These are phyloP conservation scores for Platysteira castanea DNA, from an alignment of 2,113 vertebrate genomes.

Conservation along the genomic window DNA sequence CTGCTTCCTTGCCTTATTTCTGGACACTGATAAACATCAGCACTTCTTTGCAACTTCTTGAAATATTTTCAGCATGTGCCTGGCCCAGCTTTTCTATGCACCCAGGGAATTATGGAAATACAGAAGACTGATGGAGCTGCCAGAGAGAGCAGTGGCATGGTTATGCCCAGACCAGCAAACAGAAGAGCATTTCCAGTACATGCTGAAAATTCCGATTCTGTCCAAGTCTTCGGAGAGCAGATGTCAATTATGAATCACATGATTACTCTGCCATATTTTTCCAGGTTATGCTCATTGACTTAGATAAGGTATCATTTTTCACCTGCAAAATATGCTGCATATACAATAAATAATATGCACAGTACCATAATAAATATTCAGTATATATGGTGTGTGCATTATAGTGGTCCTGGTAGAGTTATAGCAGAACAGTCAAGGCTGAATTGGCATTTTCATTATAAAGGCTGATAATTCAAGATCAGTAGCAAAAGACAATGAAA, in stretches of 20 bases:
- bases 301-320: conserved; percentile 63
- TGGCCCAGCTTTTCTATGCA: background rate
- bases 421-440: conserved; percentile 56
- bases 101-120: background rate
- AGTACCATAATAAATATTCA: conserved; percentile 56
- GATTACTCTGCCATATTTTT: conserved; percentile 53
- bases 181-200: background rate
- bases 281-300: conserved; percentile 55
- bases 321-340: conserved; percentile 55
- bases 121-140: background rate
- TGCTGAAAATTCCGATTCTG: conserved; percentile 39
- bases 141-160: background rate
- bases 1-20: background rate
- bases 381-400: conserved; percentile 22
- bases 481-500: conserved; percentile 53
- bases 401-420: conserved; percentile 29
- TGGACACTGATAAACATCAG: background rate
- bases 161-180: background rate
- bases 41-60: background rate
- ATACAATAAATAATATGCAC: conserved; percentile 59
- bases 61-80: conserved; percentile 28
- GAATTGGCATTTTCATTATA: conserved; percentile 55
- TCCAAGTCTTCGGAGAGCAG: conserved; percentile 44
- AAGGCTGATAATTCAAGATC: conserved; percentile 52
- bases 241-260: conserved; percentile 58